Evolutionary conservation across 2,797 vertebrate species (phyloP), one percentile per base, ranked within the genome.

Genomic region (Kryptopterus vitreolus): DNA sequence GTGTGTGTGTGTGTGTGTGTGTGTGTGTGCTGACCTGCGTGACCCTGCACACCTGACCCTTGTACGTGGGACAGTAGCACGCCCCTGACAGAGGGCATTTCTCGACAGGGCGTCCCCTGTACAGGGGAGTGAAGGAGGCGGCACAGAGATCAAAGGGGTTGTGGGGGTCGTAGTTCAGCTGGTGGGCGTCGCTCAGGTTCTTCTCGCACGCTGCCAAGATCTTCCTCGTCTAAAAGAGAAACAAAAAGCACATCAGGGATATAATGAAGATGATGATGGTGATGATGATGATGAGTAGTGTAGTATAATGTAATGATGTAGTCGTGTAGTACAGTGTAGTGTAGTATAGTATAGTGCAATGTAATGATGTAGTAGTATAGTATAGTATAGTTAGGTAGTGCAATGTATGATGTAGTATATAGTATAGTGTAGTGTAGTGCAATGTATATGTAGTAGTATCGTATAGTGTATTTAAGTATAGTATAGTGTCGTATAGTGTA

Each of bases 121-220:
- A 99, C 83, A 99, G 95, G 33, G 98, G 98, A 20, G 93, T 94
- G 43, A 92, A 98, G 1, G 97, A 98, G 61, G 96, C 95, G 0
- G 94, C 96, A 3, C 98, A 99, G 89, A 99, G 94, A 89, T 99
- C 98, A 7, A 99, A 99, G 13, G 97, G 98, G 88, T 99, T 99
- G 92, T 99, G 98, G 89, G 96, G 96, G 90, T 99, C 97, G 0
- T 99, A 99, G 92, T 95, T 98, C 81, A 99, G 90, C 91, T 98
- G 98, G 87, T 94, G 94, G 72, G 95, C 91, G 11, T 99, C 97
- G 0, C 90, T 93, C 80, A 93, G 94, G 72, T 92, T 99, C 91
- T 99, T 99, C 91, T 99, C 98, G 7, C 98, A 99, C 0, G 98
- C 98, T 0, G 97, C 93, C 85, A 99, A 78, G 87, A 99, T 98